Evolutionary conservation across 2,797 vertebrate species (phyloP).

Genomic region (Clarias platycephalus): DNA sequence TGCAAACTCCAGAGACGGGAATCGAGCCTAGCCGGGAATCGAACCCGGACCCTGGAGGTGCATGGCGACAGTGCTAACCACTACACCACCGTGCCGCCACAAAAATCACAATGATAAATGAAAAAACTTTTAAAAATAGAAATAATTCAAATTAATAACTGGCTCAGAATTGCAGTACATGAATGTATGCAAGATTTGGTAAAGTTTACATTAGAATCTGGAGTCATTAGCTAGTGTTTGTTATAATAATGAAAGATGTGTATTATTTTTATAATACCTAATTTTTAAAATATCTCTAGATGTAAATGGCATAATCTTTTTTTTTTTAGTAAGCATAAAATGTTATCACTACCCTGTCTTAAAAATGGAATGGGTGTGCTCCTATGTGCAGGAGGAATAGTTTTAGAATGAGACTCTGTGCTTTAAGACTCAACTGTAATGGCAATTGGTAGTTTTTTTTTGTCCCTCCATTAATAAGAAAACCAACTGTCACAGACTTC

Average conservation of each 20-base stretch:
- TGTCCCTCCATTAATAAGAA: too few species aligned
- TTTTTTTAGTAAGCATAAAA: background rate
- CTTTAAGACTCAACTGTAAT: background rate
- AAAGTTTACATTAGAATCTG: background rate
- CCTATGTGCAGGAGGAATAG: background rate
- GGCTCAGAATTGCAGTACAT: background rate
- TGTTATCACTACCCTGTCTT: background rate
- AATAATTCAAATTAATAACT: background rate
- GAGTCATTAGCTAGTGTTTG: background rate
- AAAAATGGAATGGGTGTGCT: background rate
- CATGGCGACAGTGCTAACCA: too few species aligned
- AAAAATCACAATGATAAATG: background rate
- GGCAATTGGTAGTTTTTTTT: background rate
- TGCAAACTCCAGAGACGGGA: too few species aligned
- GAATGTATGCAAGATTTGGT: background rate
- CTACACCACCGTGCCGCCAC: too few species aligned
- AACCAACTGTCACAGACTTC: background rate
- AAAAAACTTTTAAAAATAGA: background rate
- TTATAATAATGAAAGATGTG: background rate
- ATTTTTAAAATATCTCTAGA: background rate
- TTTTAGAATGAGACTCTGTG: background rate
- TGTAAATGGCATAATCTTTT: background rate
- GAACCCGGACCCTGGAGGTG: too few species aligned
- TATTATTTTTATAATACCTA: background rate
- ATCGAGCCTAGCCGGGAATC: too few species aligned